Evolutionary conservation across 2,888 invertebrate genomes (phyloP), one percentile per base, ranked within the genome.

Genomic region (Pseudanteris insignis): DNA sequence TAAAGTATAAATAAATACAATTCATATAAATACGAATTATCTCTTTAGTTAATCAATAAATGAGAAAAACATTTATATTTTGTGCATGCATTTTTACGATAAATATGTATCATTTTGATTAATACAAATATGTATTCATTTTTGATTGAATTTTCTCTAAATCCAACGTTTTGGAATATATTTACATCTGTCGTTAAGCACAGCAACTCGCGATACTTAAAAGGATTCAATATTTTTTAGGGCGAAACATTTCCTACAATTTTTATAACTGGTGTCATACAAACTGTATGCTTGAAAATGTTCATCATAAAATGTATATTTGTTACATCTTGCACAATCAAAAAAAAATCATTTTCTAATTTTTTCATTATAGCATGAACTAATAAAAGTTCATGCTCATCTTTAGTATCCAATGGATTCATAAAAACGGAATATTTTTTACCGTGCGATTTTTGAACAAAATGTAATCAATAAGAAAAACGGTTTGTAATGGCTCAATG

Each of bases 361-460:
- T 12, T 12, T 30, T 30, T 5, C 2, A 30, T 30, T 4, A 37
- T 33, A 18, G 47, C 15, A 26, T 55, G 15, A 5, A 46, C 28
- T 11, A 46, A 15, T 5, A 32, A 26, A 1, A 46, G 11, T 7
- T 32, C 28, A 46, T 46, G 46, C 15, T 46, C 34, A 15, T 26
- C 10, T 11, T 46, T 6, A 1, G 33, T 15, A 6, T 46, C 4
- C 2, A 46, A 13, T 10, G 34, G 46, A 15, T 32, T 46, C 34
- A 46, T 46, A 5, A 46, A 26, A 15, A 46, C 13, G 10, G 18
- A 1, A 15, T 46, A 5, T 24, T 32, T 26, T 13, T 13, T 12
- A 43, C 11, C 5, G 9, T 33, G 9, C n/a, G 21, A 24, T 43
- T 12, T 12, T 43, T 43, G 2, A 32, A 14, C 2, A 6, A 13